These are phyloP conservation scores for Tanytarsus gracilentus DNA, from an alignment of 2,888 invertebrate species.

Conservation along the genomic window DNA sequence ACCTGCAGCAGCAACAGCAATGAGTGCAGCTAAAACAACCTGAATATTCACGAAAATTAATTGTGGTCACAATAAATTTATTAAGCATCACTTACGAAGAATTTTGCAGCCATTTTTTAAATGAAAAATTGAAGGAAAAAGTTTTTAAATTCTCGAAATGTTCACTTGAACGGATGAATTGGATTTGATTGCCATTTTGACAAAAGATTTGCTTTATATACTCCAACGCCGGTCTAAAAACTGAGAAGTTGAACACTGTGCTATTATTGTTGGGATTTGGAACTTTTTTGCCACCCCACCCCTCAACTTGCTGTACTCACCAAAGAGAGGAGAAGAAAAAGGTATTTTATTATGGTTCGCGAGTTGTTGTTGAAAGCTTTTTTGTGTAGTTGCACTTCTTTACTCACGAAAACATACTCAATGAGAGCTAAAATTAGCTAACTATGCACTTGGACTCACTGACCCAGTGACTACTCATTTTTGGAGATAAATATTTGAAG, in stretches of 20 bases:
- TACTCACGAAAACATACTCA: background rate
- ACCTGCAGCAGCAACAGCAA: conserved; percentile 4
- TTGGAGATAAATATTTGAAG: too few species aligned
- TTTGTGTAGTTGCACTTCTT: background rate
- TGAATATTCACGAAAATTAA: background rate
- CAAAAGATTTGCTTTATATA: conserved; percentile 26
- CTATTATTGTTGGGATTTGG: conserved; percentile 19
- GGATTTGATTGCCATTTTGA: conserved; percentile 18
- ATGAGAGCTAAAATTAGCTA: background rate
- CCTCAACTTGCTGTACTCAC: conserved; percentile 19
- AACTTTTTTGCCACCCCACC: conserved; percentile 9
- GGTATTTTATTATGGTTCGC: background rate
- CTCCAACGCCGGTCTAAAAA: background rate
- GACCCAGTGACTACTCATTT: too few species aligned
- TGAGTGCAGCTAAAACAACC: background rate
- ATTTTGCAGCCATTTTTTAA: conserved; percentile 17
- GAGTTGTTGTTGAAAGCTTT: background rate
- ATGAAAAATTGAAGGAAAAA: background rate
- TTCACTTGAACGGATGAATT: conserved; percentile 18
- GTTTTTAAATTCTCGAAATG: background rate
- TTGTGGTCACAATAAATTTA: background rate
- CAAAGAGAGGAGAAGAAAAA: background rate
- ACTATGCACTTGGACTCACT: background rate
- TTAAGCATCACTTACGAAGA: conserved; percentile 1
- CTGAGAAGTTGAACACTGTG: background rate